phyloP scores from a whole-genome alignment of 1,140 invertebrate genomes.

The Zophobas atratus region DNA sequence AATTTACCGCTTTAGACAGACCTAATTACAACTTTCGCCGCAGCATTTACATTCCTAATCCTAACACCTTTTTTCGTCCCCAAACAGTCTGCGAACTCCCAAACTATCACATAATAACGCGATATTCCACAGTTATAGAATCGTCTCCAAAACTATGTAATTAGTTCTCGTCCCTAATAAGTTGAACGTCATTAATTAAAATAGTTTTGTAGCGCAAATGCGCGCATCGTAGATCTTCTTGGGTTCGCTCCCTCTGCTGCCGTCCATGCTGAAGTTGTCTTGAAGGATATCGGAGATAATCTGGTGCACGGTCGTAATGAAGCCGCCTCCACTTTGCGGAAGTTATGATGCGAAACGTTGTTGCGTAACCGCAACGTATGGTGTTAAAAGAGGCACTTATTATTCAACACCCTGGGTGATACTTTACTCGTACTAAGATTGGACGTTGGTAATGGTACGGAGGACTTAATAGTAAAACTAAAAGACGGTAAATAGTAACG shows the following conservation, averaged over 20 bases:
- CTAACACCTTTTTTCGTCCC: too few species aligned
- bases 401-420: conserved; percentile 14
- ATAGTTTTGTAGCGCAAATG: background rate
- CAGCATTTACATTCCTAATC: too few species aligned
- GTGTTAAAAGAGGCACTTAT: conserved; percentile 21
- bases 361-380: conserved; percentile 19
- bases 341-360: conserved; percentile 7
- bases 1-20: too few species aligned
- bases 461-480: conserved; percentile 17
- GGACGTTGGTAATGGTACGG: background rate
- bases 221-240: too few species aligned
- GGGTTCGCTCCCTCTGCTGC: too few species aligned
- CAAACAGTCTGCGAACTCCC: too few species aligned
- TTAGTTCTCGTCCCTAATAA: background rate
- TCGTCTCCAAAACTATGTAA: background rate
- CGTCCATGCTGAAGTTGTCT: background rate
- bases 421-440: conserved; percentile 18
- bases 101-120: too few species aligned
- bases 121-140: too few species aligned
- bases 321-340: background rate
- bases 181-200: conserved; percentile 1
- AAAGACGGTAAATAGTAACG: conserved; percentile 22
- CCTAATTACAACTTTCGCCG: too few species aligned
- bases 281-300: background rate
- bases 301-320: background rate